Base-by-base conservation (phyloP, 2,888 invertebrate species). In the Drosophila paucipuncta region DNA sequence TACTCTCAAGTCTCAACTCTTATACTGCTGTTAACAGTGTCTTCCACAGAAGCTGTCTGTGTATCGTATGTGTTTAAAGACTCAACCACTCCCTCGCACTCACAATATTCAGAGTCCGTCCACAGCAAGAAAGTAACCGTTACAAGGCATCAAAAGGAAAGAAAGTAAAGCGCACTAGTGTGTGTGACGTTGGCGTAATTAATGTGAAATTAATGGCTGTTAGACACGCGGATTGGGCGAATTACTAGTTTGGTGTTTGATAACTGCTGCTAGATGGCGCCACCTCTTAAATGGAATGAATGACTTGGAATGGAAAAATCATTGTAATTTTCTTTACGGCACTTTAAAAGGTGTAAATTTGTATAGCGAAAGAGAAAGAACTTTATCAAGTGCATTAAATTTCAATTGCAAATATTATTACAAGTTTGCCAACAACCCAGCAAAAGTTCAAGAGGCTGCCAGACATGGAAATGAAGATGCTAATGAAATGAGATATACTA, bases 401-500 rank as follows among this genome's bases (percentile, higher is more conserved):
- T 67, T 41, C 65, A 90, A 76, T 68, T 83, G 83, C 81, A 79
- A 84, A 76, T 76, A 67, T 78, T 68, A 77, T 75, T 71, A 62
- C 64, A 70, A 73, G 60, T 64, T n/a, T 74, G 82, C 58, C 74
- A 70, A 73, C 80, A 83, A 78, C 68, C 74, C 49, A 75, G 61
- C 85, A 91, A 84, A 89, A 84, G 91, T 91, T 85, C 82, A 91
- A 85, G 82, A 89, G 73, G 60, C 54, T 54, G 68, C 33, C 67
- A 68, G 84, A 87, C 88, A 83, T 80, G 87, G 64, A 72, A 89
- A 74, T 89, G 58, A 69, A 89, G 91, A 89, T 89, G 87, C 81
- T 86, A 90, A 90, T 86, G 75, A 83, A 76, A 37, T 37, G 58
- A 33, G 22, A 5, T 22, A 58, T 22, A 16, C 16, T 22, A 22